Conservation (phyloP, 2,888 invertebrate species). For the Seira musarum region DNA sequence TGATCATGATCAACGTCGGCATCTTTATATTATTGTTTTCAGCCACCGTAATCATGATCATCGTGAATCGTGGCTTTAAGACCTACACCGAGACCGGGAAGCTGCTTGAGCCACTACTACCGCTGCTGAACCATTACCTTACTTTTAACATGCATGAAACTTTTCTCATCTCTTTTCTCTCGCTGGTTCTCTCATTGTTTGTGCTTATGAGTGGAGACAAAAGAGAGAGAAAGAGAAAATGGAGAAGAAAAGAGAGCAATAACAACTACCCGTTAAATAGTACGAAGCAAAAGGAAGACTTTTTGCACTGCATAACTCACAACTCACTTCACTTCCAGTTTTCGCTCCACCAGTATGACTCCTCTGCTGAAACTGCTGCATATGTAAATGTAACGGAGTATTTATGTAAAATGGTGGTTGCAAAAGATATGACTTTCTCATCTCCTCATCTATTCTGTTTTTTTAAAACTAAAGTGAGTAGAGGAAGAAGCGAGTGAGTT, state of each 20-base stretch:
- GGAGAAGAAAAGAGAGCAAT: background rate
- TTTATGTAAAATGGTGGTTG: conserved; percentile 20
- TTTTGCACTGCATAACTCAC: conserved; percentile 33
- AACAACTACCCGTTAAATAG: background rate
- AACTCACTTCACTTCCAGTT: conserved; percentile 26
- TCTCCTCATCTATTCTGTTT: conserved; percentile 23
- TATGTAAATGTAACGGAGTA: conserved; percentile 4
- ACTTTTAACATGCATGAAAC: conserved; percentile 20
- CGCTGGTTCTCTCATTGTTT: conserved; percentile 5
- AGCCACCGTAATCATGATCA: conserved; percentile 4
- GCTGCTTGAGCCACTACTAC: background rate
- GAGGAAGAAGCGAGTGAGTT: conserved; percentile 19
- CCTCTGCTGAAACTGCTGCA: background rate
- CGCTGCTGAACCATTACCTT: conserved; percentile 1
- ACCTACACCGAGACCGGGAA: background rate
- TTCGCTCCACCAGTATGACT: conserved; percentile 18
- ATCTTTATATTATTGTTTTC: conserved; percentile 42
- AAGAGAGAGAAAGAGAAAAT: background rate
- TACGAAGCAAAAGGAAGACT: background rate
- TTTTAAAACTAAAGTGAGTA: conserved; percentile 28
- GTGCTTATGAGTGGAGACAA: background rate
- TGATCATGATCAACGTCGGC: conserved; percentile 44
- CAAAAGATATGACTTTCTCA: conserved; percentile 37
- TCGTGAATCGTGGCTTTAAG: background rate
- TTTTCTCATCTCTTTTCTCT: conserved; percentile 10